Evolutionary conservation across 1,140 invertebrate species (phyloP), one percentile per base, ranked within the genome.

Genomic region (Eueides isabella): DNA sequence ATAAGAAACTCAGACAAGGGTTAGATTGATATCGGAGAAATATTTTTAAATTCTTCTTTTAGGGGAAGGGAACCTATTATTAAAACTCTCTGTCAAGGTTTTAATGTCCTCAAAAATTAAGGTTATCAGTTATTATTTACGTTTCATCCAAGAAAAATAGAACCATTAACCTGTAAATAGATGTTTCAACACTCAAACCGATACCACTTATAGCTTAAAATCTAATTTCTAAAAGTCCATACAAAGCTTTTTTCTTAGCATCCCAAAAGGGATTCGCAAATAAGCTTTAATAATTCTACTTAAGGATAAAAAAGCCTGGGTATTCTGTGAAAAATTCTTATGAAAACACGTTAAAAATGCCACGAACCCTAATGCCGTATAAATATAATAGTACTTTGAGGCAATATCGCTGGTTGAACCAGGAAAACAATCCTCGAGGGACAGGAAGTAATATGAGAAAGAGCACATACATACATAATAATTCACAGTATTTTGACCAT

Each of bases 331-430:
- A 55, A 26, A 23, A 55, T 55, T 55, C 48, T 9, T 26, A 23
- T 5, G 19, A 26, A 55, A 23, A 55, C 19, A 55, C 48, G 48
- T 55, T 2, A 55, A 26, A 23, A 9, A 55, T 26, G 9, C 48
- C 48, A 23, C 48, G 26, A 55, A 4, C 48, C 2, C 26, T 19
- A 55, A 55, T 55, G 11, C 23, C 23, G 48, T 55, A 26, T 26
- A 55, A 55, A 55, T 55, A 55, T 23, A 23, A 55, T 23, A 55
- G 48, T 55, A 55, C 48, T 55, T 55, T 55, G 19, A 26, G 11
- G 19, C 19, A 55, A 55, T 55, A 55, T 55, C n/a, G 48, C 48
- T 23, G 23, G 48, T 1, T 19, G 19, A 26, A 55, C 48, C 0
- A 7, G 48, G 48, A 26, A 55, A 55, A 55, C 6, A 7, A 26